phyloP scores from a whole-genome alignment of 2,113 vertebrate species.

The Corythoichthys intestinalis region DNA sequence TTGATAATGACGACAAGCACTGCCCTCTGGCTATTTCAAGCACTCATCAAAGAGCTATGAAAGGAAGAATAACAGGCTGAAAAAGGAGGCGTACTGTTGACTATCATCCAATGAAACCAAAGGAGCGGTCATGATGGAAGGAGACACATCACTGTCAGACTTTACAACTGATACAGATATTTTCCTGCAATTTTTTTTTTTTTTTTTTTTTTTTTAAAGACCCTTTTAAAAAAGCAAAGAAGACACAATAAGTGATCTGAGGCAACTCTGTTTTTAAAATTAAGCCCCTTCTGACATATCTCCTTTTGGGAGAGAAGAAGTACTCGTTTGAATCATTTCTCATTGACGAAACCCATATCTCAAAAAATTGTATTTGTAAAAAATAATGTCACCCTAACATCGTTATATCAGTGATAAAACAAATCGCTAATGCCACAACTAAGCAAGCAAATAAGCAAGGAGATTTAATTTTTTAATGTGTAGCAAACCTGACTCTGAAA shows the following conservation, averaged over 20 bases:
- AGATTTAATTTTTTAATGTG: too few relatives aligned
- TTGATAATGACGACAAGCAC: constrained; percentile 22
- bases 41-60: constrained; percentile 14
- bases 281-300: neutral
- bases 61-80: neutral
- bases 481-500: too few relatives aligned
- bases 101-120: neutral
- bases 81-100: constrained; percentile 11
- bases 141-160: constrained; percentile 3
- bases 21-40: constrained; percentile 21
- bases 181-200: neutral
- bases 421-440: too few relatives aligned
- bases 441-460: too few relatives aligned
- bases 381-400: constrained; percentile 4
- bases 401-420: neutral
- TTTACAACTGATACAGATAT: neutral
- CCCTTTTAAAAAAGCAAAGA: neutral
- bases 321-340: constrained; percentile 15
- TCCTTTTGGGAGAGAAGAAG: constrained; percentile 2
- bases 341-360: too few relatives aligned
- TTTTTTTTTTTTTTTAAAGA: neutral
- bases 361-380: neutral
- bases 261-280: constrained; percentile 15
- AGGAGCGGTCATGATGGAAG: neutral
- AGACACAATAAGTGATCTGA: neutral